Conservation (phyloP, 2,888 invertebrate genomes). For the Tyria jacobaeae region DNA sequence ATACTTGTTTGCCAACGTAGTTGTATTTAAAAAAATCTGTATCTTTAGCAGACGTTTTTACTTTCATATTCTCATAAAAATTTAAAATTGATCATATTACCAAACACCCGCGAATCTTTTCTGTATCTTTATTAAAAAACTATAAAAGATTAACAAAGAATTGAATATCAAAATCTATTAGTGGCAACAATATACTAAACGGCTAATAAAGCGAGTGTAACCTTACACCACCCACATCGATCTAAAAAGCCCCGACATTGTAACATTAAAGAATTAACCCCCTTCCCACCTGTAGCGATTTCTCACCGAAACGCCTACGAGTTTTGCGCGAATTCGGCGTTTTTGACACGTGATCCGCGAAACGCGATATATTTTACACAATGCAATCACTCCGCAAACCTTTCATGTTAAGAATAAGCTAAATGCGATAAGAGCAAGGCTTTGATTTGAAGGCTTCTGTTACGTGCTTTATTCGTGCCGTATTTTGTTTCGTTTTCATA, state of each 20-base stretch:
- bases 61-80: not conserved
- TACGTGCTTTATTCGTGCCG: conserved; percentile 16
- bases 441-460: conserved; percentile 32
- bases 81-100: conserved; percentile 8
- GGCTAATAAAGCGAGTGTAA: conserved; percentile 46
- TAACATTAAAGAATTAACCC: conserved; percentile 66
- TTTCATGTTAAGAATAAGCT: conserved; percentile 27
- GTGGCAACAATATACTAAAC: conserved; percentile 33
- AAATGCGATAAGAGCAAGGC: conserved; percentile 19
- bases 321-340: conserved; percentile 55
- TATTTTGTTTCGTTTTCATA: conserved; percentile 43
- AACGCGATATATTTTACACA: conserved; percentile 71
- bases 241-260: conserved; percentile 50
- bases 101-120: conserved; percentile 3
- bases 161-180: conserved; percentile 36
- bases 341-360: conserved; percentile 70
- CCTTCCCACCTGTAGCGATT: conserved; percentile 75
- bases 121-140: not conserved
- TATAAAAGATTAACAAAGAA: conserved; percentile 4
- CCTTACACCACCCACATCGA: conserved; percentile 37
- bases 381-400: conserved; percentile 63
- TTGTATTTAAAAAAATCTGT: not conserved
- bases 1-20: too few relatives aligned
- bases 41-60: too few relatives aligned
- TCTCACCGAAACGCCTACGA: conserved; percentile 55